These are phyloP conservation scores for Alentia gelatinosa DNA, from an alignment of 2,888 invertebrate species.

Conservation along the genomic window DNA sequence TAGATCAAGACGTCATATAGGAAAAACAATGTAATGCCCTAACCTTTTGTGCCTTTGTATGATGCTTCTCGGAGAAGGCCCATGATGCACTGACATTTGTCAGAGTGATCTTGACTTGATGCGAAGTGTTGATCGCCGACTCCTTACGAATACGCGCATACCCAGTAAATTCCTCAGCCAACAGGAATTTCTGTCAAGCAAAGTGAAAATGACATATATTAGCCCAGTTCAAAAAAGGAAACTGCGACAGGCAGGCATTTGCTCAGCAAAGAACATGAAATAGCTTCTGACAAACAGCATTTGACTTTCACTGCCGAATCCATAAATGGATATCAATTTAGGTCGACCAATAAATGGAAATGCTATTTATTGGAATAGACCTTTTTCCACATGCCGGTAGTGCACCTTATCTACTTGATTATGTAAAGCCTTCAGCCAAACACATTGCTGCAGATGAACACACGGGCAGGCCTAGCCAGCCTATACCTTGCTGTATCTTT, in stretches of 20 bases:
- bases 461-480: too few species aligned
- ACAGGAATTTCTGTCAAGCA: background rate
- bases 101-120: background rate
- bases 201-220: background rate
- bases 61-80: constrained; percentile 17
- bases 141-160: background rate
- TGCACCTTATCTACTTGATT: too few species aligned
- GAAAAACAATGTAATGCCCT: background rate
- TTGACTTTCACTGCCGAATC: too few species aligned
- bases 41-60: background rate
- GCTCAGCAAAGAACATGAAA: too few species aligned
- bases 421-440: too few species aligned
- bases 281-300: background rate
- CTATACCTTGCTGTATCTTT: too few species aligned
- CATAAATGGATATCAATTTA: too few species aligned
- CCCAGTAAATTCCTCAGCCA: background rate
- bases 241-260: background rate
- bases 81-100: constrained; percentile 37
- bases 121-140: background rate
- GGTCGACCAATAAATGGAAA: too few species aligned
- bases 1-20: background rate
- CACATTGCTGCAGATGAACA: too few species aligned
- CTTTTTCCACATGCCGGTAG: too few species aligned
- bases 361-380: too few species aligned
- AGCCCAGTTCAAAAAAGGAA: background rate